Base-by-base conservation (phyloP, 2,113 vertebrate species). In the Carassius carassius region DNA sequence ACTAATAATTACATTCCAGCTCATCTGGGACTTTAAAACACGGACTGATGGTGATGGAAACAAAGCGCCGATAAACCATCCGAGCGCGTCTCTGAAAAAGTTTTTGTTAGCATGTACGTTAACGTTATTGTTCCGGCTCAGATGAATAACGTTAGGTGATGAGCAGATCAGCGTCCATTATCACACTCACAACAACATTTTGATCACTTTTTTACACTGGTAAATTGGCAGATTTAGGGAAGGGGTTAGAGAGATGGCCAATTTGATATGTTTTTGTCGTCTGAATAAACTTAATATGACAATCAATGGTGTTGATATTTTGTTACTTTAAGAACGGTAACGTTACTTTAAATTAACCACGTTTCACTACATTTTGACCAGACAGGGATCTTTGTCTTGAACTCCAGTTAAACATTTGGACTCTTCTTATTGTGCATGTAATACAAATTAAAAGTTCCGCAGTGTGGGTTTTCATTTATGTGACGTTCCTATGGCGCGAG, bases 61-160 rank as follows among this genome's bases (percentile, higher is more conserved):
- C 9, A 4, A 70, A 37, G 65, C 23, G 41, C 5, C 62, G 41
- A 29, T 10, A 23, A 21, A 21, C 4, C 14, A 11, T 47, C 14
- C 32, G 2, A 37, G 13, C 41, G 37, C 41, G 78, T 1, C 9
- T 49, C 41, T 25, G 41, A 29, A 17, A 37, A 82, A 82, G 80
- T 82, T 72, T 82, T 56, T 82, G 63, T 82, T 82, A 82, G 80
- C 80, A 37, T 72, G 80, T 23, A 51, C 49, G 49, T 51, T 51
- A 41, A 7, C 6, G 37, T 41, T 44, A 23, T 82, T 82, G 80
- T 82, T 82, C 65, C 80, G 25, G 17, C 65, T 70, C 29, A 16
- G 29, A 72, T 37, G 63, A 54, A 70, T 37, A 70, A 25, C 35
- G 35, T 37, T 37, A 41, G 8, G 29, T 29, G 41, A 82, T 35